A percentile compares a stretch with the other conserved stretches of the same genome.
These are phyloP conservation scores for Drosophila mojavensis DNA, from an alignment of 1,140 invertebrate species.

Conservation along the genomic window DNA sequence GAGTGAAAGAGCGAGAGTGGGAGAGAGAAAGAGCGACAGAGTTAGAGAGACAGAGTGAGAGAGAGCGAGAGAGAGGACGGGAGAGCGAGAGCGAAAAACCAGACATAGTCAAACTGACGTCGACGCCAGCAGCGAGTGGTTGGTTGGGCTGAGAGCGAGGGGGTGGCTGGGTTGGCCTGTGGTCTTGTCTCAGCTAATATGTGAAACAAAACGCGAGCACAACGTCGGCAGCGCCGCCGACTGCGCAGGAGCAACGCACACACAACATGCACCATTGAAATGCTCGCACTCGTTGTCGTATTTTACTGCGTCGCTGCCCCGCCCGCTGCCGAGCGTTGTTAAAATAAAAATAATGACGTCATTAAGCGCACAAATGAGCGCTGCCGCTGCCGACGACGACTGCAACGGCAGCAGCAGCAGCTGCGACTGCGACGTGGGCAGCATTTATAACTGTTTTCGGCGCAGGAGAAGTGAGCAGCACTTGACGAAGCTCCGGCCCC, in stretches of 20 bases:
- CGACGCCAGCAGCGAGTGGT: constrained; percentile 69
- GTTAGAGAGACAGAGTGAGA: too few relatives aligned
- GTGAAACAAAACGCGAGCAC: constrained; percentile 50
- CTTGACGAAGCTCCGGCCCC: constrained; percentile 65
- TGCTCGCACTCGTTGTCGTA: constrained; percentile 47
- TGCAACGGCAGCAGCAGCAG: constrained; percentile 1
- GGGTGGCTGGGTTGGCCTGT: constrained; percentile 31
- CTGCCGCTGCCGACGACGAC: constrained; percentile 56
- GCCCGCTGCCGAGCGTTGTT: constrained; percentile 58
- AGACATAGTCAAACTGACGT: constrained; percentile 49
- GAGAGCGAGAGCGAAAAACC: constrained; percentile 34
- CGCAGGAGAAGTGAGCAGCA: constrained; percentile 70
- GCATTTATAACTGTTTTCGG: constrained; percentile 74
- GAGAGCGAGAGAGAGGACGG: constrained; percentile 2
- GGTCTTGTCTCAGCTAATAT: constrained; percentile 56
- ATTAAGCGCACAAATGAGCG: constrained; percentile 80
- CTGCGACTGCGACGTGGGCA: constrained; percentile 39
- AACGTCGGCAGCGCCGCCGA: constrained; percentile 32
- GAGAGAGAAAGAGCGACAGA: constrained; percentile 16
- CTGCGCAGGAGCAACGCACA: constrained; percentile 52
- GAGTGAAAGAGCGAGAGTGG: constrained; percentile 31
- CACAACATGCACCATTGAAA: constrained; percentile 47
- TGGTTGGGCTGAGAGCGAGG: constrained; percentile 28
- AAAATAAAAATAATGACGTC: constrained; percentile 83
- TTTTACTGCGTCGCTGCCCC: constrained; percentile 47